phyloP scores from a whole-genome alignment of 2,797 vertebrate genomes.

The Todus mexicanus region DNA sequence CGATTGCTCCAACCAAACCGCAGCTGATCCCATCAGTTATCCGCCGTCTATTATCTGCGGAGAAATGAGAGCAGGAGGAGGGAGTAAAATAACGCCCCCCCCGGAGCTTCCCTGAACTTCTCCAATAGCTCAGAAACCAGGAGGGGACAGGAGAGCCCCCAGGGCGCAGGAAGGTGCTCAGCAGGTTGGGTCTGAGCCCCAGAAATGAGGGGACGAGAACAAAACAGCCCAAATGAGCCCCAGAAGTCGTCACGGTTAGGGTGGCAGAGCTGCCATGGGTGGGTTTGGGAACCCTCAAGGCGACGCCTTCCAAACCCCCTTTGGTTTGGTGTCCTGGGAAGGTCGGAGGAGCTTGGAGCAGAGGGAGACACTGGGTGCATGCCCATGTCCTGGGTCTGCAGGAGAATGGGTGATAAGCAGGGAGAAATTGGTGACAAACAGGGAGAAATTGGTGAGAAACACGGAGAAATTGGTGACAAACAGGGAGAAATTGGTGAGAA shows the following conservation, averaged over 20 bases:
- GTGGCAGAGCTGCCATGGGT: too few relatives aligned
- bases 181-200: background rate
- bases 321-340: background rate
- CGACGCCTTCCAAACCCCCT: background rate
- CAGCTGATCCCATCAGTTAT: background rate
- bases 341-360: background rate
- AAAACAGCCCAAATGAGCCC: too few relatives aligned
- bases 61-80: background rate
- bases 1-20: background rate
- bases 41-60: background rate
- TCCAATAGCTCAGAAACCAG: background rate
- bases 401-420: background rate
- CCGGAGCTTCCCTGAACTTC: background rate
- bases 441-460: too few relatives aligned
- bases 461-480: too few relatives aligned
- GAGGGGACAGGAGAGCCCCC: too few relatives aligned
- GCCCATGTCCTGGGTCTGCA: accelerated
- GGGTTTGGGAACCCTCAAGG: background rate
- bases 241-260: too few relatives aligned
- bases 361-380: accelerated
- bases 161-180: background rate
- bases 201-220: too few relatives aligned
- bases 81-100: background rate
- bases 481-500: too few relatives aligned
- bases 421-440: too few relatives aligned